Evolutionary conservation across 1,140 invertebrate species (phyloP).

Genomic region (Lineus longissimus): DNA sequence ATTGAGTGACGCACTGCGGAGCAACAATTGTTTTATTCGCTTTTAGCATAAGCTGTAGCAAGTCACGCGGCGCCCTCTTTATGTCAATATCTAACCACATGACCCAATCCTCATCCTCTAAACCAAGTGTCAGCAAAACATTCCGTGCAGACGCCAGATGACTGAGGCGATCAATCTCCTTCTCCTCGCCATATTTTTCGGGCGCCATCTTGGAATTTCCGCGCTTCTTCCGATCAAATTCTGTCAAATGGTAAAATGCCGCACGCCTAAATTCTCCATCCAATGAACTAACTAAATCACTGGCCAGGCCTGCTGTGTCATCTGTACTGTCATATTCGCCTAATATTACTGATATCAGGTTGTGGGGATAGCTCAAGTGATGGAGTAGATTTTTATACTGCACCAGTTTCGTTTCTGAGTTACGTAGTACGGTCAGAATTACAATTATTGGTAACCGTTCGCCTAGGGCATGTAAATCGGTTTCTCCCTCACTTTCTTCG

Average conservation of each 20-base stretch:
- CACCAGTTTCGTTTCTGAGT: constrained; percentile 27
- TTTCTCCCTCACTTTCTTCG: too few relatives aligned
- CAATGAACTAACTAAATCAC: constrained; percentile 17
- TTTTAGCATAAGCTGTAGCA: constrained; percentile 41
- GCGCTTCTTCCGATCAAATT: constrained; percentile 30
- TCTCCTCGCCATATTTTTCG: constrained; percentile 23
- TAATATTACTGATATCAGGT: constrained; percentile 38
- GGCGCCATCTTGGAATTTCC: background rate
- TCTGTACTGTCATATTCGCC: constrained; percentile 46
- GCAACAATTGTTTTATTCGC: constrained; percentile 36
- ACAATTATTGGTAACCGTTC: constrained; percentile 22
- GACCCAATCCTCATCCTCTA: constrained; percentile 32
- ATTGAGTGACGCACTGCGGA: constrained; percentile 31
- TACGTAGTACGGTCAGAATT: constrained; percentile 45
- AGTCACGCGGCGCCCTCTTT: constrained; percentile 27
- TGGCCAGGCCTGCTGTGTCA: constrained; percentile 16
- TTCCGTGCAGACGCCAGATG: constrained; percentile 44
- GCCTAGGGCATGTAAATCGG: too few relatives aligned
- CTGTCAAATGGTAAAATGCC: constrained; percentile 26
- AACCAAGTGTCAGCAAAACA: constrained; percentile 25
- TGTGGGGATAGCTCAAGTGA: constrained; percentile 37
- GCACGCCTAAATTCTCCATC: constrained; percentile 25
- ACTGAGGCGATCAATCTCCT: constrained; percentile 29
- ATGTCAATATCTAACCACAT: constrained; percentile 48
- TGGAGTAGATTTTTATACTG: constrained; percentile 28